These are phyloP conservation scores for Drosophila lowei DNA, from an alignment of 1,140 invertebrate genomes.

Conservation along the genomic window DNA sequence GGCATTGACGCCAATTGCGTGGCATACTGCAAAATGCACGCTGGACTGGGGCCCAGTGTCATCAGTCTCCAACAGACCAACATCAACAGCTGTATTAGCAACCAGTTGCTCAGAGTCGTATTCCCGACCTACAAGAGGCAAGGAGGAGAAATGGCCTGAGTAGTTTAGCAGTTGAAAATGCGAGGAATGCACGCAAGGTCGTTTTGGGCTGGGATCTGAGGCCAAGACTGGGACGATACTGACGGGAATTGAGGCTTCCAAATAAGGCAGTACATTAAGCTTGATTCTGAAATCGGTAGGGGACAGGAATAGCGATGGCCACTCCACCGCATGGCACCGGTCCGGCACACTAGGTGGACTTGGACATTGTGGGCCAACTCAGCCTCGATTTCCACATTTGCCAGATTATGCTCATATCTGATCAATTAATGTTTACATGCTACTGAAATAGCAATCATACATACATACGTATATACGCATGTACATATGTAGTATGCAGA, in stretches of 20 bases:
- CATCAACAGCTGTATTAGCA: slow-evolving; percentile 24
- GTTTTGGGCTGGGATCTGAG: slow-evolving; percentile 22
- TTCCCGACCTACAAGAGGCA: slow-evolving; percentile 52
- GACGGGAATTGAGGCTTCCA: too few relatives aligned
- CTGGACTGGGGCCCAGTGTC: slow-evolving; percentile 19
- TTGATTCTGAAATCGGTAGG: too few relatives aligned
- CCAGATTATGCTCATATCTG: slow-evolving; percentile 48
- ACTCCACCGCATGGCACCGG: neutral
- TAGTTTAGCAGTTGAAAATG: slow-evolving; percentile 67
- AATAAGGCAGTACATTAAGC: too few relatives aligned
- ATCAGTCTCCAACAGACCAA: slow-evolving; percentile 6
- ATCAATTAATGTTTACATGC: slow-evolving; percentile 65
- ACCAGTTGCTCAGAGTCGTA: slow-evolving; percentile 41
- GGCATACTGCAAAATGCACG: slow-evolving; percentile 58
- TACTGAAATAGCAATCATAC: slow-evolving; percentile 47
- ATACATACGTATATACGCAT: slow-evolving; percentile 11
- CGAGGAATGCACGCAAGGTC: slow-evolving; percentile 66
- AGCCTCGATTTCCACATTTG: slow-evolving; percentile 5
- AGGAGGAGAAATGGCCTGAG: slow-evolving; percentile 51
- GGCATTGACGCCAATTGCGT: slow-evolving; percentile 65
- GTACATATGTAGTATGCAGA: slow-evolving; percentile 12
- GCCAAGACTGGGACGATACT: too few relatives aligned
- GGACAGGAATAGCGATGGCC: too few relatives aligned
- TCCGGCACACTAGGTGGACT: neutral
- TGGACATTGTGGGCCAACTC: slow-evolving; percentile 16